Evolutionary conservation across 2,797 vertebrate species (phyloP).

Genomic region (Acanthurus lineatus): DNA sequence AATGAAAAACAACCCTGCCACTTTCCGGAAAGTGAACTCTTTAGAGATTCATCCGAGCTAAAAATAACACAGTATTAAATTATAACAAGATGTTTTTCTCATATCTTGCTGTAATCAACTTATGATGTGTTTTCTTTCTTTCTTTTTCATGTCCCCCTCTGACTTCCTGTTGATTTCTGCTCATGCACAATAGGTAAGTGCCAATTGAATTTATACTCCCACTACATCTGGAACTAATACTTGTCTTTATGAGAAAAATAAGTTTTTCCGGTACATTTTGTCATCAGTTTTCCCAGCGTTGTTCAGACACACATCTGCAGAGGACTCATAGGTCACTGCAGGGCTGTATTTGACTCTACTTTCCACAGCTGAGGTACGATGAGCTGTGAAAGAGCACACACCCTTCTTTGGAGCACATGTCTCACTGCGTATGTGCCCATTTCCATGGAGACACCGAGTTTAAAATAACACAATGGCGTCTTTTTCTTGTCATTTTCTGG

Average conservation of each 20-base stretch:
- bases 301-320: constrained; percentile 52
- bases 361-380: constrained; percentile 54
- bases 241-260: not conserved
- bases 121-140: constrained; percentile 54
- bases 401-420: constrained; percentile 27
- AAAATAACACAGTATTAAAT: constrained; percentile 24
- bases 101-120: constrained; percentile 49
- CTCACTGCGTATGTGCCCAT: constrained; percentile 55
- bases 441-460: constrained; percentile 75
- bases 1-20: constrained; percentile 38
- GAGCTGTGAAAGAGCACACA: constrained; percentile 43
- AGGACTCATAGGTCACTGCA: constrained; percentile 42
- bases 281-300: constrained; percentile 33
- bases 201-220: constrained; percentile 13
- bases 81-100: constrained; percentile 49
- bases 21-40: constrained; percentile 21
- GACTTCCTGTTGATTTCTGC: constrained; percentile 39
- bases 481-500: constrained; percentile 54
- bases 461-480: constrained; percentile 65
- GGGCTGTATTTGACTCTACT: constrained; percentile 33
- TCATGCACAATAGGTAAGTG: constrained; percentile 71
- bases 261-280: constrained; percentile 16
- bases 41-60: constrained; percentile 17
- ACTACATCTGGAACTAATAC: constrained; percentile 47
- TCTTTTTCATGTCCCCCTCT: constrained; percentile 58